Conservation (phyloP, 2,888 invertebrate genomes). For the Sarcophaga subvicina region DNA sequence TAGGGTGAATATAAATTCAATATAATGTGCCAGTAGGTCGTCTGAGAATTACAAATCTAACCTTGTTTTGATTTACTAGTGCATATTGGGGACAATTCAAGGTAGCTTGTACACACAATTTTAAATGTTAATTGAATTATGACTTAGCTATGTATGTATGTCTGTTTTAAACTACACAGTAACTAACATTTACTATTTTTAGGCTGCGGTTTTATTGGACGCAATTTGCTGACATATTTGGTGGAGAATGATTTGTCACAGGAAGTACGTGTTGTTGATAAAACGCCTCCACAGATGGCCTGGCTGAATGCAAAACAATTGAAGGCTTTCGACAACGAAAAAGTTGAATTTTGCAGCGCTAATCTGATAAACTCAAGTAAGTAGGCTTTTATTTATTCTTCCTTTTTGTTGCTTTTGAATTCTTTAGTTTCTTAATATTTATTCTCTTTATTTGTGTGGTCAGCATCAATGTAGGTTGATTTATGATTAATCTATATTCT, state of each 20-base stretch:
- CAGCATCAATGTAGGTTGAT: constrained; percentile 28
- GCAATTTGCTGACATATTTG: constrained; percentile 92
- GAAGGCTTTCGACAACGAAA: constrained; percentile 87
- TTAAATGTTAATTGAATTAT: constrained; percentile 29
- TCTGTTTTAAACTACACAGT: constrained; percentile 66
- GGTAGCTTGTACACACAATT: too few species aligned
- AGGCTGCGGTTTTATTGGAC: constrained; percentile 97
- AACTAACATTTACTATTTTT: constrained; percentile 45
- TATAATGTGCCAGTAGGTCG: too few species aligned
- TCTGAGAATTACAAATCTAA: too few species aligned
- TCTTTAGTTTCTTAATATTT: background rate
- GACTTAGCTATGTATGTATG: constrained; percentile 44
- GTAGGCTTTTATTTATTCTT: constrained; percentile 60
- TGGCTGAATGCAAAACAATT: constrained; percentile 91
- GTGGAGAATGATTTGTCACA: constrained; percentile 89
- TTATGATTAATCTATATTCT: constrained; percentile 4
- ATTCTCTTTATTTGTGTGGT: background rate
- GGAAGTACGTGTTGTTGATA: constrained; percentile 92
- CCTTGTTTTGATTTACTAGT: too few species aligned
- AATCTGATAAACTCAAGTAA: constrained; percentile 94
- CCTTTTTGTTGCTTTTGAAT: background rate
- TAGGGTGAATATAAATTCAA: too few species aligned
- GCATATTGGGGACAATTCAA: too few species aligned
- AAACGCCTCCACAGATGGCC: constrained; percentile 95
- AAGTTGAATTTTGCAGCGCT: constrained; percentile 94